These are phyloP conservation scores for Clavelina lepadiformis DNA, from an alignment of 23 tunicate species.

Conservation along the genomic window DNA sequence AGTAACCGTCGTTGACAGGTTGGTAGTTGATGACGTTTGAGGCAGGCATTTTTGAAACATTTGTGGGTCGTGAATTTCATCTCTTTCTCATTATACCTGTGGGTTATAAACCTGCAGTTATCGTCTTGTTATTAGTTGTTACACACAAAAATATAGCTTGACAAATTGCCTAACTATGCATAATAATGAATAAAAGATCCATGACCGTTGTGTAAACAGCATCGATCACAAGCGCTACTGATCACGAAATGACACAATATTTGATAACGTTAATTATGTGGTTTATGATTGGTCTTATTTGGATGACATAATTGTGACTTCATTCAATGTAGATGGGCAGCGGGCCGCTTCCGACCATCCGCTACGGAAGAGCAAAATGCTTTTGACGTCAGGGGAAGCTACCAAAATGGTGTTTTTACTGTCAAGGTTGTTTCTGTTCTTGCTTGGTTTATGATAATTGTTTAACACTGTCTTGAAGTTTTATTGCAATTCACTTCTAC, in stretches of 20 bases:
- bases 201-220: too few relatives aligned
- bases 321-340: not conserved
- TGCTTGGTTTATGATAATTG: not conserved
- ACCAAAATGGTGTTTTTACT: not conserved
- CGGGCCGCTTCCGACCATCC: not conserved
- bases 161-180: too few relatives aligned
- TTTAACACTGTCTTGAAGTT: not conserved
- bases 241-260: too few relatives aligned
- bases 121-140: too few relatives aligned
- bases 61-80: not conserved
- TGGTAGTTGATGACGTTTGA: too few relatives aligned
- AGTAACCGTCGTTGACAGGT: constrained; percentile 2
- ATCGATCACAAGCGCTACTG: too few relatives aligned
- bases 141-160: too few relatives aligned
- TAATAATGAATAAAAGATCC: too few relatives aligned
- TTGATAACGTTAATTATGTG: too few relatives aligned
- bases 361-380: not conserved
- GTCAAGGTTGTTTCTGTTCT: not conserved
- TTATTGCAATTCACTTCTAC: too few relatives aligned
- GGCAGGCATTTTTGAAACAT: not conserved
- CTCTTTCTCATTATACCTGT: not conserved
- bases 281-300: too few relatives aligned
- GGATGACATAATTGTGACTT: not conserved
- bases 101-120: too few relatives aligned
- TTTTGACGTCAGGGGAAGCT: not conserved